Evolutionary conservation across 2,797 vertebrate species (phyloP).

Genomic region (Melanotaenia maccullochi): DNA sequence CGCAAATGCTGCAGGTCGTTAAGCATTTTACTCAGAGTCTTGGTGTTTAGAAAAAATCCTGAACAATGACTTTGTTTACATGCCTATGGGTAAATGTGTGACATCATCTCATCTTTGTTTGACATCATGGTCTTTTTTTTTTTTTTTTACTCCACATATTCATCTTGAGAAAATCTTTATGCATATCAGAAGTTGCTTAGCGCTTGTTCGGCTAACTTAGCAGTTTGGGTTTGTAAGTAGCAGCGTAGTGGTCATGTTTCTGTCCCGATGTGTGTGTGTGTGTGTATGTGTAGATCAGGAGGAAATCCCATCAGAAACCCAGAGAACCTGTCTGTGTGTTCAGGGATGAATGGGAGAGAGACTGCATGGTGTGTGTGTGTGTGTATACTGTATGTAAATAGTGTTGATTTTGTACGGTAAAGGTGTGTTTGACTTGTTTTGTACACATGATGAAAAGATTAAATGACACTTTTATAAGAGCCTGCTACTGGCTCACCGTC

Average conservation of each 20-base stretch:
- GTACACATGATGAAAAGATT: conserved; percentile 87
- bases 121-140: neutral
- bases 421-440: conserved; percentile 88
- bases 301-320: conserved; percentile 53
- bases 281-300: conserved; percentile 36
- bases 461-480: conserved; percentile 89
- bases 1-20: conserved; percentile 12
- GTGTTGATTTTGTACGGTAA: conserved; percentile 88
- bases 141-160: conserved; percentile 9
- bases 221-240: conserved; percentile 60
- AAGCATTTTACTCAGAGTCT: conserved; percentile 11
- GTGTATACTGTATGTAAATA: conserved; percentile 83
- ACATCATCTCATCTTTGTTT: conserved; percentile 21
- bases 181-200: conserved; percentile 66
- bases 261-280: conserved; percentile 56
- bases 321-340: conserved; percentile 48
- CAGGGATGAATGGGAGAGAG: conserved; percentile 58
- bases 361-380: conserved; percentile 73
- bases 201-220: conserved; percentile 54
- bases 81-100: conserved; percentile 14
- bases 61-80: conserved; percentile 33
- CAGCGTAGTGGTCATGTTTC: conserved; percentile 65
- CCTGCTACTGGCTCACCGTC: conserved; percentile 83
- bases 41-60: neutral
- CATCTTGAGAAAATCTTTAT: conserved; percentile 57